A percentile compares a stretch with the other conserved stretches of the same genome.
phyloP scores from a whole-genome alignment of 2,113 vertebrate genomes.

The Tapirus terrestris region DNA sequence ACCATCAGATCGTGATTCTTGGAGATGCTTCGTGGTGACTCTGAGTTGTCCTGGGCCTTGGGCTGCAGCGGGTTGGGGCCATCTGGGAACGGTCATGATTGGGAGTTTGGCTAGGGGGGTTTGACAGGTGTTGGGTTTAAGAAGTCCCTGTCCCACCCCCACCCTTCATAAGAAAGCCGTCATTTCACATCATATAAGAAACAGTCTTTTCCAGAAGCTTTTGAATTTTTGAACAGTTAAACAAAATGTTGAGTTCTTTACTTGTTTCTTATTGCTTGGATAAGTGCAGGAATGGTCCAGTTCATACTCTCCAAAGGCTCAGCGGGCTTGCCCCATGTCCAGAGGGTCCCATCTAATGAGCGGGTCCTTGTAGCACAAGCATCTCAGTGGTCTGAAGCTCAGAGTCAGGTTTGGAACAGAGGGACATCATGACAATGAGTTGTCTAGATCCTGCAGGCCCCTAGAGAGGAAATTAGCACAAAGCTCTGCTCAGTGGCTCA shows the following conservation, averaged over 20 bases:
- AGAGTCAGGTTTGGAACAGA: background rate
- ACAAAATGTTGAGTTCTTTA: background rate
- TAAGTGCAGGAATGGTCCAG: background rate
- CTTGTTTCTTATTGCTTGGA: background rate
- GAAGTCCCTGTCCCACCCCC: background rate
- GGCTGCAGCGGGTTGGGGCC: background rate
- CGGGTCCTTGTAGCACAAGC: accelerated
- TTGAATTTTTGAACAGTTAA: background rate
- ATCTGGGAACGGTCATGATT: background rate
- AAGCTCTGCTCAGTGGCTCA: background rate
- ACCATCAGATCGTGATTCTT: background rate
- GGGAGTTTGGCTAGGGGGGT: background rate
- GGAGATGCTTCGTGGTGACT: background rate
- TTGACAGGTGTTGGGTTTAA: background rate
- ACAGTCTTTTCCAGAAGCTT: background rate
- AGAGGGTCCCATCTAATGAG: background rate
- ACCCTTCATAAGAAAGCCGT: background rate
- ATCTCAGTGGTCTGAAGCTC: background rate
- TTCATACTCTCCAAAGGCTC: background rate
- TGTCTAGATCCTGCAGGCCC: background rate
- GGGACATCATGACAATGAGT: background rate
- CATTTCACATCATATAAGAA: background rate
- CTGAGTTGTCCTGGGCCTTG: background rate
- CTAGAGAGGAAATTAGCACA: background rate
- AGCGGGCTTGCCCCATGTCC: background rate